A percentile compares a stretch with the other conserved stretches of the same genome.
phyloP scores from a whole-genome alignment of 1,140 invertebrate species.

The Plodia interpunctella region DNA sequence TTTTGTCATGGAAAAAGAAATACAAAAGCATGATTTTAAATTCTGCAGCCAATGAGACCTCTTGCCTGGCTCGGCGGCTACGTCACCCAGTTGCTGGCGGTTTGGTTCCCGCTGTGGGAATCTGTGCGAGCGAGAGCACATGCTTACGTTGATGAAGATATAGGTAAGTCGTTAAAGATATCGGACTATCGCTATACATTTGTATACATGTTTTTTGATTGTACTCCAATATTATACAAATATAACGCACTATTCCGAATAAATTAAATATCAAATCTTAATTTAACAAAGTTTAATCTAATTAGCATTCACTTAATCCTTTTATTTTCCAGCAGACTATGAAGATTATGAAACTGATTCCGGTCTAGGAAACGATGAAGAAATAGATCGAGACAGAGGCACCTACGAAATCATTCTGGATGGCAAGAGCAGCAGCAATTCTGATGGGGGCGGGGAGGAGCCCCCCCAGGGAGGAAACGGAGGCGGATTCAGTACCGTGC shows the following conservation, averaged over 20 bases:
- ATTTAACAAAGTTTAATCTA: too few species aligned
- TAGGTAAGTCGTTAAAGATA: constrained; percentile 35
- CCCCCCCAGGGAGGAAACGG: constrained; percentile 8
- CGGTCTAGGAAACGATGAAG: constrained; percentile 63
- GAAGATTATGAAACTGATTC: constrained; percentile 66
- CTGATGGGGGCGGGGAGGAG: constrained; percentile 18
- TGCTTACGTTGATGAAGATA: constrained; percentile 67
- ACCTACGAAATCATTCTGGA: constrained; percentile 65
- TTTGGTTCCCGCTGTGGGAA: constrained; percentile 70
- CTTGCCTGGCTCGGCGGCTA: constrained; percentile 74
- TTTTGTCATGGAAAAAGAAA: too few species aligned
- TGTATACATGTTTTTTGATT: too few species aligned
- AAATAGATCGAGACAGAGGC: constrained; percentile 61
- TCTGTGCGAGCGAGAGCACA: constrained; percentile 41
- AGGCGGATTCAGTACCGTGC: constrained; percentile 26
- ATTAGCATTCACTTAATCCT: neutral
- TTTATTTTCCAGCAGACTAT: constrained; percentile 36
- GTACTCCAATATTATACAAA: too few species aligned
- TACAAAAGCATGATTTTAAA: constrained; percentile 5
- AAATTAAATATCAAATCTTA: too few species aligned
- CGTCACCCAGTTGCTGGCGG: constrained; percentile 58
- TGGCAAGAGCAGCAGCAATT: constrained; percentile 27
- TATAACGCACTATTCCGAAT: too few species aligned
- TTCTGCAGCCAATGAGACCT: constrained; percentile 66
- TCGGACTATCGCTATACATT: too few species aligned